These are phyloP conservation scores for Vipera ursinii DNA, from an alignment of 2,797 vertebrate genomes.

Conservation along the genomic window DNA sequence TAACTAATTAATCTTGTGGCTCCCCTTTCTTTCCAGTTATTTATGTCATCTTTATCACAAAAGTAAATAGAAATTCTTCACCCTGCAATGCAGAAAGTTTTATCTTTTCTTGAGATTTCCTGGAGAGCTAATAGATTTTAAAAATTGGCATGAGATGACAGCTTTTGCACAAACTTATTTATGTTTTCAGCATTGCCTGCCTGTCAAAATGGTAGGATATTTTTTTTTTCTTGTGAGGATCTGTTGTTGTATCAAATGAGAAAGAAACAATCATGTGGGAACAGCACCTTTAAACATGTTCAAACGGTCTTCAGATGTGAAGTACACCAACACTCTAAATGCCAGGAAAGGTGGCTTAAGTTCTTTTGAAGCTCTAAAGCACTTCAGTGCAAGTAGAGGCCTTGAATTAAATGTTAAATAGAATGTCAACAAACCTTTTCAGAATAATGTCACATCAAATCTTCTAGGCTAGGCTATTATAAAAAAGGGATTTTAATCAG, in stretches of 20 bases:
- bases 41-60: constrained; percentile 57
- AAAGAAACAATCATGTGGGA: constrained; percentile 76
- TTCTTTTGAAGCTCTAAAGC: constrained; percentile 52
- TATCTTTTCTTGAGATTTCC: constrained; percentile 59
- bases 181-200: constrained; percentile 61
- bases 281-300: constrained; percentile 66
- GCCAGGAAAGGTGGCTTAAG: constrained; percentile 69
- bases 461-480: background rate
- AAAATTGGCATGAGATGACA: constrained; percentile 63
- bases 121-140: constrained; percentile 61
- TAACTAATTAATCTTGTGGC: constrained; percentile 40
- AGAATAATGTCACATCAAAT: background rate
- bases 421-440: background rate
- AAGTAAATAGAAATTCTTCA: constrained; percentile 61
- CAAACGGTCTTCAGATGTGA: constrained; percentile 69
- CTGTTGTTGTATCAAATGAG: constrained; percentile 71
- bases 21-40: constrained; percentile 54
- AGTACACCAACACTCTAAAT: constrained; percentile 69
- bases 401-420: background rate
- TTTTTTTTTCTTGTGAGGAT: constrained; percentile 50
- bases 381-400: constrained; percentile 36
- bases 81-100: constrained; percentile 60
- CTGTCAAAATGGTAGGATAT: constrained; percentile 61
- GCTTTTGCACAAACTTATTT: constrained; percentile 66
- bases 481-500: background rate